Percentiles rank a stretch among this genome's conserved stretches.
phyloP scores from a whole-genome alignment of 2,888 invertebrate species.

The Plagodis pulveraria region DNA sequence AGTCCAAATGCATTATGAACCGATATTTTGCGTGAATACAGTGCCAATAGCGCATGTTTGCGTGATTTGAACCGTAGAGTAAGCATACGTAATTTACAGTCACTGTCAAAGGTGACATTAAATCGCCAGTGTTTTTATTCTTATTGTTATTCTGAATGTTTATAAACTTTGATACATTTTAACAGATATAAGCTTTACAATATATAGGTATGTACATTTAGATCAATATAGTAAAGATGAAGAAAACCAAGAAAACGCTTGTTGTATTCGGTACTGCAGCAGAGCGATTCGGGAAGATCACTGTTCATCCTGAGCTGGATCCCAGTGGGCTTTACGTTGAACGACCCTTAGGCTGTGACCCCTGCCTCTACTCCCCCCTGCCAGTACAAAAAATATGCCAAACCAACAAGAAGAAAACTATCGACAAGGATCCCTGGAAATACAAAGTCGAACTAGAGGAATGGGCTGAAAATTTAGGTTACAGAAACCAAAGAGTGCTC shows the following conservation, averaged over 20 bases:
- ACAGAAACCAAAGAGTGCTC: slow-evolving; percentile 67
- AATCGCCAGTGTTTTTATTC: too few relatives aligned
- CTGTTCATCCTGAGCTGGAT: slow-evolving; percentile 66
- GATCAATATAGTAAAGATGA: slow-evolving; percentile 27
- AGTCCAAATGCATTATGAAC: too few relatives aligned
- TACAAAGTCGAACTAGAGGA: slow-evolving; percentile 71
- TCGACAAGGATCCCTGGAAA: slow-evolving; percentile 66
- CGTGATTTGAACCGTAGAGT: too few relatives aligned
- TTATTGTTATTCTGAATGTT: too few relatives aligned
- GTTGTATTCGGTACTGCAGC: slow-evolving; percentile 51
- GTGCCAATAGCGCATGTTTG: too few relatives aligned
- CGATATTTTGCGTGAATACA: too few relatives aligned
- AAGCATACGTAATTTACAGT: too few relatives aligned
- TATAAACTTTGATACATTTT: too few relatives aligned
- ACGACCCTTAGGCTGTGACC: slow-evolving; percentile 60
- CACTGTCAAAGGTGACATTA: too few relatives aligned
- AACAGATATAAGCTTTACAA: too few relatives aligned
- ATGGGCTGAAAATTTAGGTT: slow-evolving; percentile 72
- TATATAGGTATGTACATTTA: too few relatives aligned
- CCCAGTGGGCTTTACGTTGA: slow-evolving; percentile 56
- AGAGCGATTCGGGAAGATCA: slow-evolving; percentile 61
- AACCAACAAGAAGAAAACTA: slow-evolving; percentile 47
- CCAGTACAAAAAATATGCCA: slow-evolving; percentile 52
- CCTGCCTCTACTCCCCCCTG: slow-evolving; percentile 63
- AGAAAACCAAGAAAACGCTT: slow-evolving; percentile 22